Conservation (phyloP, 2,797 vertebrate genomes). For the Tragelaphus eurycerus region DNA sequence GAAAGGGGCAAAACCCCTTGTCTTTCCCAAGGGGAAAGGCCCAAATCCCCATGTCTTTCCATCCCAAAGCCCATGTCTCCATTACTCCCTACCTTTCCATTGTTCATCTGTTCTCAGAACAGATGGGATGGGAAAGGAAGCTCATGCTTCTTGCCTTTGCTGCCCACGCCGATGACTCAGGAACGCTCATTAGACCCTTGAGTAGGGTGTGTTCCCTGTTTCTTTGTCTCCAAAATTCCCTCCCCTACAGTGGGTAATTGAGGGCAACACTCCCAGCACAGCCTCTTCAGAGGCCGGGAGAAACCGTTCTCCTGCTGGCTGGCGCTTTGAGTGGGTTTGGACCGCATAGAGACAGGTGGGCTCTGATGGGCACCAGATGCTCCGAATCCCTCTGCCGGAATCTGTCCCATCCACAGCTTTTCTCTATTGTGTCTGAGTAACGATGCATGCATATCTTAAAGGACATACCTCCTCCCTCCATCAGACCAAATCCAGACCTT, state of each 20-base stretch:
- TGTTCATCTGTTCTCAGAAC: background rate
- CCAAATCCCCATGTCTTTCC: background rate
- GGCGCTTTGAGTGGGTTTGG: background rate
- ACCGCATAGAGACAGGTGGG: background rate
- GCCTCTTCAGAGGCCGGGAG: background rate
- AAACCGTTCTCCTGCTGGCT: background rate
- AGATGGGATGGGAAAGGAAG: background rate
- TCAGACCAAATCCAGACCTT: background rate
- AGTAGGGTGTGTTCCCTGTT: too few species aligned
- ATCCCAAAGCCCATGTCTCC: background rate
- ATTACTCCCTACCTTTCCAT: background rate
- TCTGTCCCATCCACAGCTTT: background rate
- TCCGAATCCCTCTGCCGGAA: background rate
- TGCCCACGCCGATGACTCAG: background rate
- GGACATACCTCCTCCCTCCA: background rate
- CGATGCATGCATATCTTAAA: rapidly evolving
- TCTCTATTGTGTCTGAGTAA: background rate
- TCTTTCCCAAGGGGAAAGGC: background rate
- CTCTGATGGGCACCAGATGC: background rate
- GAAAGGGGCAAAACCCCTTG: background rate
- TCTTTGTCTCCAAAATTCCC: background rate
- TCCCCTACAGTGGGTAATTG: too few species aligned
- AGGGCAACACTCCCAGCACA: background rate
- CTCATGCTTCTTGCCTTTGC: background rate
- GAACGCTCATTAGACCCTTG: background rate